Base-by-base conservation (phyloP, 2,113 vertebrate species). In the Atlantisia rogersi region DNA sequence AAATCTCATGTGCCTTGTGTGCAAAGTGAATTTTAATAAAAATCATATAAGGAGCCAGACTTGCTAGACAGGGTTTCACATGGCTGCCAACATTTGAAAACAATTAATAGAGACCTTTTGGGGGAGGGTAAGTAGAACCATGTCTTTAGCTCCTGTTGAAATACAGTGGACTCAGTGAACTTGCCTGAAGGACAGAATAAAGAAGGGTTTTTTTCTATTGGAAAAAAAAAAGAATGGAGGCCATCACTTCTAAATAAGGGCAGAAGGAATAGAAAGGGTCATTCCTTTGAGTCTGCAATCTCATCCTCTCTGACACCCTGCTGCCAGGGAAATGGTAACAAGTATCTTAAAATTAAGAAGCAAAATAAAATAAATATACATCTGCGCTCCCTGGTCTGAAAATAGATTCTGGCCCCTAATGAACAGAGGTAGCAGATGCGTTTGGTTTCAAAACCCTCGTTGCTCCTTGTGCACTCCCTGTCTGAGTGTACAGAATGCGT, bases 1-100 rank as follows among this genome's bases (percentile, higher is more conserved):
- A 98, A 98, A 98, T 98, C 98, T 97, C 93, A 29, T 90, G 93
- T 96, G 95, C 93, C 96, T 92, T 93, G 95, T 96, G 97, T 97
- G 96, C 97, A 97, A 98, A 98, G 97, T 97, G 96, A 97, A 97
- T 98, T 98, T 98, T 98, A 98, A 98, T 98, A 98, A 98, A 97
- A 98, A 97, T 98, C 97, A 96, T 97, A 97, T 95, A 97, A 81
- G 70, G 97, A 97, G 96, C 97, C 97, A 97, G 97, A 97, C 97
- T 93, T 80, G 93, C 94, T 94, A 92, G 44, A 96, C 96, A 95
- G 97, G 94, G 92, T 97, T 98, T 97, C 94, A 97, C 94, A 91
- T 97, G 95, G 95, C 97, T 98, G 98, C 98, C 98, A 98, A 97
- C 97, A 97, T 97, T 98, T 94, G 97, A 96, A 97, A 89, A 93